A percentile compares a stretch with the other conserved stretches of the same genome.
Evolutionary conservation across 2,797 vertebrate genomes (phyloP).

Genomic region (Tympanoctomys barrerae): DNA sequence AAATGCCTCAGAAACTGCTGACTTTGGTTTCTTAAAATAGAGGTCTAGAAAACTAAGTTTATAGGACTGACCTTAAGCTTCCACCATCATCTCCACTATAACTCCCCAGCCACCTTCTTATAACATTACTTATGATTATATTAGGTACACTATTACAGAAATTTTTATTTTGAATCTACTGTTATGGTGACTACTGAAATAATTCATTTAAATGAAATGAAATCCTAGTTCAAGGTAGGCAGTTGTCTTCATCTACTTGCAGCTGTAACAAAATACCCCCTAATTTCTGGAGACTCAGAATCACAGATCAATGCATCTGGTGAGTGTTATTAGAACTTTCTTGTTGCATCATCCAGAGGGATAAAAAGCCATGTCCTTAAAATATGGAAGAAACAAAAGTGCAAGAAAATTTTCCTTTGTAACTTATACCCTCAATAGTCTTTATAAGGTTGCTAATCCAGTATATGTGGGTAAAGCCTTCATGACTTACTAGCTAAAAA

Average conservation of each 20-base stretch:
- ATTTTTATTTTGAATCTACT: background rate
- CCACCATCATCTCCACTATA: background rate
- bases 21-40: slow-evolving; percentile 50
- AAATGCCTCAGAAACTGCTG: background rate
- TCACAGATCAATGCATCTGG: background rate
- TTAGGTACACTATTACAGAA: background rate
- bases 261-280: background rate
- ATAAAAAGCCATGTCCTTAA: background rate
- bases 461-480: background rate
- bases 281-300: background rate
- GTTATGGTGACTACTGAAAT: background rate
- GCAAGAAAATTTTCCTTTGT: background rate
- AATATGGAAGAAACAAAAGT: background rate
- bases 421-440: background rate
- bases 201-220: slow-evolving; percentile 35
- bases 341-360: background rate
- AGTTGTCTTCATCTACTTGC: background rate
- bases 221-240: background rate
- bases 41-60: background rate
- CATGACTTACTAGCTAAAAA: background rate
- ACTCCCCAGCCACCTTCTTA: background rate
- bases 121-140: background rate
- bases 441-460: background rate
- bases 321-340: background rate
- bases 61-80: background rate